A percentile compares a stretch with the other conserved stretches of the same genome.
phyloP scores from a whole-genome alignment of 37 sponge, comb jelly and placozoan species.

The Cliona cf. orientalis region DNA sequence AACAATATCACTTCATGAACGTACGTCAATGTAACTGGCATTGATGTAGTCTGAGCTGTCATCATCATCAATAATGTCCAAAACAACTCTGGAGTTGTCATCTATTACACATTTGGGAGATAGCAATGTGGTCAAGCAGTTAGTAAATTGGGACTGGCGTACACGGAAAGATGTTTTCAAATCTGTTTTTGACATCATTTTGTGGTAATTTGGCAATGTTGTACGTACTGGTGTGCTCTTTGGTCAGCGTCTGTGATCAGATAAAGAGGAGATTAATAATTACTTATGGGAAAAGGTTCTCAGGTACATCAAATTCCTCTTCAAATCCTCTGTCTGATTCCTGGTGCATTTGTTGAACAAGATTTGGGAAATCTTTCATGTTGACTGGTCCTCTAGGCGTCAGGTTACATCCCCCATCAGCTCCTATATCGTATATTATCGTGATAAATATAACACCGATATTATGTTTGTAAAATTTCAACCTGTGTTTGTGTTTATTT shows the following conservation, averaged over 20 bases:
- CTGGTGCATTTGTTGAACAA: conserved; percentile 48
- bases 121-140: background rate
- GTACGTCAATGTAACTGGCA: conserved; percentile 66
- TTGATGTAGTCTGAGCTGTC: conserved; percentile 60
- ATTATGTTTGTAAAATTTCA: too few relatives aligned
- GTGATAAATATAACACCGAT: too few relatives aligned
- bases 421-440: too few relatives aligned
- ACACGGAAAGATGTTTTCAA: conserved; percentile 74
- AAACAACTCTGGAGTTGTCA: conserved; percentile 46
- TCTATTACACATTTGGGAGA: conserved; percentile 9
- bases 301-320: conserved; percentile 70
- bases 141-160: background rate
- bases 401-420: background rate
- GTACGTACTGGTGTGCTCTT: conserved; percentile 33
- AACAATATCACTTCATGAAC: background rate
- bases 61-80: background rate
- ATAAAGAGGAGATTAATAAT: background rate
- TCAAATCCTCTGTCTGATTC: conserved; percentile 66
- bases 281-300: background rate
- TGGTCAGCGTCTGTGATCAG: conserved; percentile 32
- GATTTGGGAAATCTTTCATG: conserved; percentile 61
- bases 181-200: conserved; percentile 69
- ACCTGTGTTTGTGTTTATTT: too few relatives aligned
- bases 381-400: too few relatives aligned
- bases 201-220: conserved; percentile 22